phyloP scores from a whole-genome alignment of 2,113 vertebrate species.

The Seriola rivoliana region DNA sequence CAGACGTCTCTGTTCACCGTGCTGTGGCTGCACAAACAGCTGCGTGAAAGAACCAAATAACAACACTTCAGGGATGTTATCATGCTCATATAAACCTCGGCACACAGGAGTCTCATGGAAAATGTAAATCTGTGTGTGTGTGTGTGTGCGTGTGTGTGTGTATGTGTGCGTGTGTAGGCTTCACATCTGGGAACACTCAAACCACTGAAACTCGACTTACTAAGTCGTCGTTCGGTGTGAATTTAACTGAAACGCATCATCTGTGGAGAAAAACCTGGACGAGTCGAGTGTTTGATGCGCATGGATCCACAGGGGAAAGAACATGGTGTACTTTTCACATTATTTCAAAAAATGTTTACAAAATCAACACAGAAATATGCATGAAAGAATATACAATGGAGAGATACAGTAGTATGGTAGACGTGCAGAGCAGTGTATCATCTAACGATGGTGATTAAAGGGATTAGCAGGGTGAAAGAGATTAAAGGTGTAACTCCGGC shows the following conservation, averaged over 20 bases:
- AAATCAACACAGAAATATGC: neutral
- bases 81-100: too few species aligned
- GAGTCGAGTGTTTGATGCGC: too few species aligned
- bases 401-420: neutral
- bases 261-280: too few species aligned
- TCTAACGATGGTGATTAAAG: too few species aligned
- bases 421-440: neutral
- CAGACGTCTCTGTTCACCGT: too few species aligned
- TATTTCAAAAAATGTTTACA: neutral
- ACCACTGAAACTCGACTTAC: neutral
- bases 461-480: neutral
- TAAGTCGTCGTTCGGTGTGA: neutral
- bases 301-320: neutral
- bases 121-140: too few species aligned
- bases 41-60: too few species aligned
- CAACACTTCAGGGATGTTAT: too few species aligned
- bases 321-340: too few species aligned
- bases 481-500: neutral
- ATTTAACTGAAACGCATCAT: too few species aligned
- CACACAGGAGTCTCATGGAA: too few species aligned
- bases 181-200: slow-evolving; percentile 29
- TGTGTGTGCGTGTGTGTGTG: neutral
- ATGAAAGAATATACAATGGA: neutral
- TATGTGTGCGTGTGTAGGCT: neutral
- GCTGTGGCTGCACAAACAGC: too few species aligned